Base-by-base conservation (phyloP, 2,888 invertebrate genomes). In the Leuctra nigra region DNA sequence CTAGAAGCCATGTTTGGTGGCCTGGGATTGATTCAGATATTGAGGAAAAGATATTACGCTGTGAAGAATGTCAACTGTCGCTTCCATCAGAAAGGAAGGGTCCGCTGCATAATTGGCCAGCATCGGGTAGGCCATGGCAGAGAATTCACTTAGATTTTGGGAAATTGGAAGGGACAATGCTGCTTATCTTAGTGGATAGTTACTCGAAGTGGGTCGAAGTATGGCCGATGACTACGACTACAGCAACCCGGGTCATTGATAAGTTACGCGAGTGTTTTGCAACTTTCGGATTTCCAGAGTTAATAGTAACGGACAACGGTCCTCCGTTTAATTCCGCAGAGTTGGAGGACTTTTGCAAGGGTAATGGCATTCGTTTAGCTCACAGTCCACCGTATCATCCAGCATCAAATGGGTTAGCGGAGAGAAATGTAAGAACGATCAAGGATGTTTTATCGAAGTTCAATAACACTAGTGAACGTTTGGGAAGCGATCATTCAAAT, bases 251-350 rank as follows among this genome's bases (percentile, higher is more conserved):
- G 7, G 56, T 61, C 23, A 60, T 64, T 29, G 55, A 57, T 39
- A 60, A 24, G 4, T 29, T 64, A 16, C 41, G 56, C 18, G 14
- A 18, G 9, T 14, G 39, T 56, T 65, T 65, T 64, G 57, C 63
- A 36, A 61, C 62, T 36, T 65, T 64, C 62, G 65, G 66, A 0
- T 58, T 67, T 13, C 66, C 66, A 14, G 59, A 59, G 13, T 38
- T 24, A 2, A 46, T 66, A 2, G 63, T 66, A 13, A 64, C 64
- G 1, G 66, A 65, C 55, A 66, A 66, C 39, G 65, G 64, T 14
- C 58, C 61, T 1, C 55, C 59, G 22, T 66, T 66, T 58, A 61
- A 59, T n/a, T 65, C 64, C 22, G 48, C 58, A 18, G 62, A 66
- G 58, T 65, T 67, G 52, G 29, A 56, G 33, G 13, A 24, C 9